Conservation (phyloP, 2,113 vertebrate species). For the Sarotherodon lohbergeri region DNA sequence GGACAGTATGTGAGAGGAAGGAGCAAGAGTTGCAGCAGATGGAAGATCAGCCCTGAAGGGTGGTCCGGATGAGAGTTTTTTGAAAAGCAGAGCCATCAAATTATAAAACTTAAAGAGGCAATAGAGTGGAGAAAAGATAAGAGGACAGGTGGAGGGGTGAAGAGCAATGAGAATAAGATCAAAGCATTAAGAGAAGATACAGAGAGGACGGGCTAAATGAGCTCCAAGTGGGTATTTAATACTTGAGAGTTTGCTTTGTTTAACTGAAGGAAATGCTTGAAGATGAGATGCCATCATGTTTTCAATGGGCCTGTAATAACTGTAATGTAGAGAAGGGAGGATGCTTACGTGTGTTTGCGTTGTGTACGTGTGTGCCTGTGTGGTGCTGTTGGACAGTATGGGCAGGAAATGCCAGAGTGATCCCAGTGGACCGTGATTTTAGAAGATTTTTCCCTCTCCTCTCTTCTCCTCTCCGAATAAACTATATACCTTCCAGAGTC, state of each 20-base stretch:
- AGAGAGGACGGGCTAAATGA: neutral
- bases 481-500: neutral
- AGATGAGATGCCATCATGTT: constrained; percentile 41
- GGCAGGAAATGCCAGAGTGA: constrained; percentile 62
- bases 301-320: constrained; percentile 16
- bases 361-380: neutral
- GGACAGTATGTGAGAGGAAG: neutral
- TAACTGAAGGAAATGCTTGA: constrained; percentile 34
- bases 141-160: constrained; percentile 17
- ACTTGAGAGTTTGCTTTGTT: constrained; percentile 26
- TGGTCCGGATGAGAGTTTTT: neutral
- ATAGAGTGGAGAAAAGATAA: neutral
- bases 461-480: neutral
- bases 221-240: constrained; percentile 3
- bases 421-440: constrained; percentile 37
- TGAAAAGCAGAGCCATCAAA: neutral
- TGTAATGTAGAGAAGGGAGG: neutral
- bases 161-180: neutral
- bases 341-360: neutral
- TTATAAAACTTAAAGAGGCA: neutral
- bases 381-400: constrained; percentile 23
- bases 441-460: constrained; percentile 4
- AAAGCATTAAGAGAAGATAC: neutral
- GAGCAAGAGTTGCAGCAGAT: neutral
- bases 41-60: neutral